Percentiles rank a stretch among this genome's conserved stretches.
Evolutionary conservation across 2,888 invertebrate species (phyloP).

Genomic region (Microctonus aethiopoides): DNA sequence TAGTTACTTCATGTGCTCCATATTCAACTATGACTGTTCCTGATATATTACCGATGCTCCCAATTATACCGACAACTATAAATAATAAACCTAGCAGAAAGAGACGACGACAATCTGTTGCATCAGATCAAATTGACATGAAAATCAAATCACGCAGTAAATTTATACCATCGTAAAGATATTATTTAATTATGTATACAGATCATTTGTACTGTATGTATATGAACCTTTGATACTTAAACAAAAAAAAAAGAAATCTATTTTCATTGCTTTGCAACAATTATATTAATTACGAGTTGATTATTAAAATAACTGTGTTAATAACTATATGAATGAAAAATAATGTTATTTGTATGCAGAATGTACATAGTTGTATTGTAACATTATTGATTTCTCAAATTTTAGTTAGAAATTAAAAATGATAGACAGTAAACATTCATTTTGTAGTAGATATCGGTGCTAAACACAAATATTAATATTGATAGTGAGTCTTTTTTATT

Average conservation of each 20-base stretch:
- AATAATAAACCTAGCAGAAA: constrained; percentile 45
- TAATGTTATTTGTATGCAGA: background rate
- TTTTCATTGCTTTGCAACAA: background rate
- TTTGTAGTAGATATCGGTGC: background rate
- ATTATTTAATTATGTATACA: too few species aligned
- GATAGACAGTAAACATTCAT: background rate
- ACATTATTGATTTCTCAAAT: background rate
- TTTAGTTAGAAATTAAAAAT: background rate
- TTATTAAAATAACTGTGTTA: background rate
- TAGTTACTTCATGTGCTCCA: constrained; percentile 25
- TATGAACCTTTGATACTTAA: too few species aligned
- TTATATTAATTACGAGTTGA: background rate
- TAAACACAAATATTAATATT: background rate
- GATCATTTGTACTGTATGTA: too few species aligned
- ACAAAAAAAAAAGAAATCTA: background rate
- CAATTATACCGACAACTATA: constrained; percentile 10
- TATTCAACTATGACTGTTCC: constrained; percentile 9
- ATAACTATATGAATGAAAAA: background rate
- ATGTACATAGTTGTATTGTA: background rate
- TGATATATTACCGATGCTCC: constrained; percentile 3
- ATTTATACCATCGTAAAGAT: constrained; percentile 48
- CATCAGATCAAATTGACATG: constrained; percentile 42
- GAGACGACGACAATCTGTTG: constrained; percentile 42
- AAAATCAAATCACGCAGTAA: constrained; percentile 49
- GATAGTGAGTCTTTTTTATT: background rate